Evolutionary conservation across 1,140 invertebrate species (phyloP).

Genomic region (Drosophila equinoxialis): DNA sequence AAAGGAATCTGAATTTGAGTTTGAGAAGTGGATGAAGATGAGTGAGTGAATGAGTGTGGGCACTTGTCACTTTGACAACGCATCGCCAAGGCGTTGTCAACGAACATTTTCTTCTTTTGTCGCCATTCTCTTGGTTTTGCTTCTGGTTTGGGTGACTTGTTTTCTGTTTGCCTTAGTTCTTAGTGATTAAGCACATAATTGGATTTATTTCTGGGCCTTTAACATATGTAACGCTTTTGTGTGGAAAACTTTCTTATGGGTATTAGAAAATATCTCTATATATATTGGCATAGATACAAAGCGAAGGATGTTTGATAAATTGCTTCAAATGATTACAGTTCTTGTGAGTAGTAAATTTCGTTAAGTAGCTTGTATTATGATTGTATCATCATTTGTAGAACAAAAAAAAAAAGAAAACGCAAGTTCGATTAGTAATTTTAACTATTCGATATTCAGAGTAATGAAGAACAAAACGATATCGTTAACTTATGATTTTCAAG

Average conservation of each 20-base stretch:
- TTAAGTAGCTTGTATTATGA: too few relatives aligned
- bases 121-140: background rate
- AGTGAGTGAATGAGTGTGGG: constrained; percentile 39
- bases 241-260: constrained; percentile 56
- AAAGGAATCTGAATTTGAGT: constrained; percentile 21
- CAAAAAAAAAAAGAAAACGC: too few relatives aligned
- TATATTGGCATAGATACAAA: background rate
- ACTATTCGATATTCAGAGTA: too few relatives aligned
- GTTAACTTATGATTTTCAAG: too few relatives aligned
- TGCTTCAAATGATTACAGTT: background rate
- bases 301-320: background rate
- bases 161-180: constrained; percentile 29
- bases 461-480: too few relatives aligned
- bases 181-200: constrained; percentile 80
- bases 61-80: constrained; percentile 61
- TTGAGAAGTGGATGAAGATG: constrained; percentile 36
- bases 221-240: constrained; percentile 59
- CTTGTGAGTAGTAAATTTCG: too few relatives aligned
- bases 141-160: background rate
- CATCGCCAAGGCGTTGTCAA: constrained; percentile 59
- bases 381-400: too few relatives aligned
- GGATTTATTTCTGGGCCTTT: constrained; percentile 69
- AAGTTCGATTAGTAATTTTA: too few relatives aligned
- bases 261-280: constrained; percentile 33
- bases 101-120: constrained; percentile 27